Percentiles rank a stretch among this genome's conserved stretches.
phyloP scores from a whole-genome alignment of 2,113 vertebrate species.

The Pygoscelis adeliae region DNA sequence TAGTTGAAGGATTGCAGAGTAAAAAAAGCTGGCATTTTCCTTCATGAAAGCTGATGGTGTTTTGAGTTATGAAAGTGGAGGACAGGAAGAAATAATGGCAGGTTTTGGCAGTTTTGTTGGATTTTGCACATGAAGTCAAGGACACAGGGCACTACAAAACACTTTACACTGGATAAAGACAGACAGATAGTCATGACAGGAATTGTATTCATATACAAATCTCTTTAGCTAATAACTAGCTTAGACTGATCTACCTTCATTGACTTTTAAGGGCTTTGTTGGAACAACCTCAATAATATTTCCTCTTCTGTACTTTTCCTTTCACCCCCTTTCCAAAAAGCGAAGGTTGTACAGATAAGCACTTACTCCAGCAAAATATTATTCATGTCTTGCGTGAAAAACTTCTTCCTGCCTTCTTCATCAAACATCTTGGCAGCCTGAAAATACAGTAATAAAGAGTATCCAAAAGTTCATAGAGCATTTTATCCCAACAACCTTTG shows the following conservation, averaged over 20 bases:
- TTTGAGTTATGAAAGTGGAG: background rate
- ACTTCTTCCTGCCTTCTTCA: constrained; percentile 97
- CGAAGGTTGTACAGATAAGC: constrained; percentile 59
- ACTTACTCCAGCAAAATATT: constrained; percentile 99
- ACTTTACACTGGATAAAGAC: constrained; percentile 19
- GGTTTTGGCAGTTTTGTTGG: background rate
- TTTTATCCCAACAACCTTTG: background rate
- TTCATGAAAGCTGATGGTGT: background rate
- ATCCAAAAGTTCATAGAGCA: background rate
- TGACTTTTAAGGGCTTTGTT: constrained; percentile 53
- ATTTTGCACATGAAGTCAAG: constrained; percentile 21
- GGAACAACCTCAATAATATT: constrained; percentile 44
- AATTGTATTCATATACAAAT: background rate
- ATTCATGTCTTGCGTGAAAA: constrained; percentile 99
- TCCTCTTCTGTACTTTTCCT: constrained; percentile 58
- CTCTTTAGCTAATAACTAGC: constrained; percentile 23
- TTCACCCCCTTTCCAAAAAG: constrained; percentile 38
- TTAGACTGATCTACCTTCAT: constrained; percentile 61
- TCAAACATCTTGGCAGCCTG: constrained; percentile 97
- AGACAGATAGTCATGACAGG: background rate
- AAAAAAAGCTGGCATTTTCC: background rate
- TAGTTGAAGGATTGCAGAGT: background rate
- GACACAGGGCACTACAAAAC: constrained; percentile 31
- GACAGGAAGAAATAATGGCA: background rate
- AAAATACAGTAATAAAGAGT: constrained; percentile 11